Base-by-base conservation (phyloP, 64 coral and sea anemone genomes). In the Cladopsammia gracilis region DNA sequence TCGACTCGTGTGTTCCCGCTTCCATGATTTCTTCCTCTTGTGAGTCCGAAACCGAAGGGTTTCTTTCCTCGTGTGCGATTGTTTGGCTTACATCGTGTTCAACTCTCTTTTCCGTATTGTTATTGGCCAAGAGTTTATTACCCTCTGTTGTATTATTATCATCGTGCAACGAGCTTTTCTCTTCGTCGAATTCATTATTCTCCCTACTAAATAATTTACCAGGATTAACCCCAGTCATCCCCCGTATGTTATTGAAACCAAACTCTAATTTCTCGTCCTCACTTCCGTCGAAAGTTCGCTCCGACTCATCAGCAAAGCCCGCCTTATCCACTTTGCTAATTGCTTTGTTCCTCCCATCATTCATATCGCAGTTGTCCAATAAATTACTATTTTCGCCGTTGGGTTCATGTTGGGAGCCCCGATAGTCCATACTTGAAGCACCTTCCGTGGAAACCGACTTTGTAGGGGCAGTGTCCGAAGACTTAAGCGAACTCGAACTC, bases 191-290 rank as follows among this genome's bases (percentile, higher is more conserved):
- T 87, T 93, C 85, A 93, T 93, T 71, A 87, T 93, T 93, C 51
- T 56, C 71, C 4, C 62, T 87, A 67, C 48, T 93, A 82, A 93
- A 93, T 93, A 93, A 93, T 93, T 93, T 75, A 93, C 50, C n/a
- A 87, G 83, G 18, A 23, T 47, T n/a, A 53, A 43, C 71, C 72
- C 45, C 82, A 86, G 82, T 65, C 62, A 56, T 75, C 82, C 73
- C 53, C 62, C 82, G 64, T 77, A 50, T 80, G 76, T 72, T 61
- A 48, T 86, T 86, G 81, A 73, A 44, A 73, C 45, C 50, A 15
- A 65, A 65, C 79, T 75, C 62, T 75, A 83, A 14, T n/a, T 53
- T 71, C 51, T 74, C 26, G 25, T 22, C 46, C 4, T 78, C 91
- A 93, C 91, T 93, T 93, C 91, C 91, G 91, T 64, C 82, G 46